Conservation (phyloP, 2,888 invertebrate species). For the Thysanoteuthis rhombus region DNA sequence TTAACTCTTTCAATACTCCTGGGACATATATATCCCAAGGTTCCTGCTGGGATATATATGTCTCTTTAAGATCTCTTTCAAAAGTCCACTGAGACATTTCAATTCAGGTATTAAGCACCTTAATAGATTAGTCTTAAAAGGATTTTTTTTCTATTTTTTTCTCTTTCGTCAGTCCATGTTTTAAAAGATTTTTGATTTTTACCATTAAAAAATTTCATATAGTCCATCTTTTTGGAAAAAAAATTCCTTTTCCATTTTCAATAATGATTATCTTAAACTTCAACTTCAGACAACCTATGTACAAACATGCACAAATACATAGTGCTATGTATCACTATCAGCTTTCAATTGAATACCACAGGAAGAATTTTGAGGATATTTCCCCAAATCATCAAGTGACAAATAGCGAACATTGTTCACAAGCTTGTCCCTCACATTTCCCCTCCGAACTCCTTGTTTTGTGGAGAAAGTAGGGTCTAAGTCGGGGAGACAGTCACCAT, state of each 20-base stretch:
- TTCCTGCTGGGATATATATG: too few species aligned
- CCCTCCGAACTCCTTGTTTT: conserved; percentile 34
- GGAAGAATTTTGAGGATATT: conserved; percentile 14
- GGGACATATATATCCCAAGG: too few species aligned
- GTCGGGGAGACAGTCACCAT: not conserved
- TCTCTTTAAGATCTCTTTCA: too few species aligned
- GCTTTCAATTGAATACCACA: not conserved
- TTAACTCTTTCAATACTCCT: too few species aligned
- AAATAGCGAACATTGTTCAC: conserved; percentile 36
- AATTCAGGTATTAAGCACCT: too few species aligned
- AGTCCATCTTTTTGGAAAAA: not conserved
- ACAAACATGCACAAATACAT: not conserved
- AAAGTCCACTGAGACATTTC: too few species aligned
- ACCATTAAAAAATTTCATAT: not conserved
- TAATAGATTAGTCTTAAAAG: too few species aligned
- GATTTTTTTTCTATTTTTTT: too few species aligned
- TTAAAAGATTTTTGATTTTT: not conserved
- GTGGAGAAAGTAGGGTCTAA: conserved; percentile 20
- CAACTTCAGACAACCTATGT: not conserved
- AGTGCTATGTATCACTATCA: not conserved
- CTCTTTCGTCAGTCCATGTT: not conserved
- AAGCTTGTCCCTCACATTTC: conserved; percentile 35
- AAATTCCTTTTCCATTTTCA: too few species aligned
- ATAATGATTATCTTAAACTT: not conserved
- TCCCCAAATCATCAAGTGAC: conserved; percentile 37